Percentiles rank a stretch among this genome's conserved stretches.
Conservation (phyloP, 2,113 vertebrate species). For the Salvelinus sp. region DNA sequence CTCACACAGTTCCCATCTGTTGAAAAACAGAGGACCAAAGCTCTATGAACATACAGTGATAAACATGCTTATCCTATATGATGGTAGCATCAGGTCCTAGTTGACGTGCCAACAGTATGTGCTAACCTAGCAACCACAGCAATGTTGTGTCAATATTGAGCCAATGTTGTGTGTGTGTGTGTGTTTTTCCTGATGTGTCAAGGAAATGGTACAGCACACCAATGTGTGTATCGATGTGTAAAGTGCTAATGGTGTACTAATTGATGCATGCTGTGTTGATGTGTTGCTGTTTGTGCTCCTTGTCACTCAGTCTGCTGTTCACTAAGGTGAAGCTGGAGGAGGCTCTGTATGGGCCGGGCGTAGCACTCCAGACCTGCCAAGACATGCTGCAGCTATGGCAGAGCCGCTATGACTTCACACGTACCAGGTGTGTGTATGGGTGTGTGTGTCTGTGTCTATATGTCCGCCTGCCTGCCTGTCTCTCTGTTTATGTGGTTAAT, state of each 20-base stretch:
- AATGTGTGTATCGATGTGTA: neutral
- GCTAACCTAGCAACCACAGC: no score
- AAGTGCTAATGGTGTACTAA: neutral
- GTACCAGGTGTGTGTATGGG: conserved; percentile 77
- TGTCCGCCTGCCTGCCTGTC: neutral
- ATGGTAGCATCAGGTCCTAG: no score
- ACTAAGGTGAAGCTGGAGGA: conserved; percentile 94
- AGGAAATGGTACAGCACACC: neutral
- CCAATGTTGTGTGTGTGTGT: neutral
- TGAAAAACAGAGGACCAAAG: no score
- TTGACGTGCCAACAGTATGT: no score
- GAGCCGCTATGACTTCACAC: conserved; percentile 79
- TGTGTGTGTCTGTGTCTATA: neutral
- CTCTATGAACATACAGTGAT: no score
- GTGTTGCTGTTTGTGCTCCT: neutral
- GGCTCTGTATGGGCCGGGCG: conserved; percentile 82
- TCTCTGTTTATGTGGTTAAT: neutral
- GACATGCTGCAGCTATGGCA: conserved; percentile 92
- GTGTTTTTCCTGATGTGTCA: neutral
- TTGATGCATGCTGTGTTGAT: neutral
- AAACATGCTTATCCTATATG: no score
- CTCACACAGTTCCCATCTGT: no score
- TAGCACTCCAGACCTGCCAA: conserved; percentile 88
- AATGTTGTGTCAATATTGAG: no score
- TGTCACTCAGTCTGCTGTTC: conserved; percentile 85